Base-by-base conservation (phyloP, 30 jellyfish, hydroid and myxozoan genomes). In the Clytia hemisphaerica region DNA sequence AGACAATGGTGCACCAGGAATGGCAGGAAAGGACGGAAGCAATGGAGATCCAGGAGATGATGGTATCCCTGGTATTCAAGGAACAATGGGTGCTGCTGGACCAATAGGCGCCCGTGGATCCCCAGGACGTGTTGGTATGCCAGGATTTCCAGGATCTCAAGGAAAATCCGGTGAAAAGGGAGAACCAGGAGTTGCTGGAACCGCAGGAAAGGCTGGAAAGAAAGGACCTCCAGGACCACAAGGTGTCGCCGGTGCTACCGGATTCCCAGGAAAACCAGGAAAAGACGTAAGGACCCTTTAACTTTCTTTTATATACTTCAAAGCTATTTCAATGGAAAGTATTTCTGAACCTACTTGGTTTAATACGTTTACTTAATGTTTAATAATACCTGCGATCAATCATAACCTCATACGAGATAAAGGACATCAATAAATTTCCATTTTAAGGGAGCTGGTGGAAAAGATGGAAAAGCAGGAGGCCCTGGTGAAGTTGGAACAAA, bases 91-190 rank as follows among this genome's bases (percentile, higher is more conserved):
- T 1, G 61, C 65, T 37, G 73, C 72, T 14, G 95, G 95, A 40
- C 46, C 61, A 6, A 71, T 69, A 80, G 95, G 88, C 42, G 37
- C 10, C 35, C 76, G 54, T 44, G 81, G 81, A 42, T 33, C 77
- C n/a, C 81, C 73, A 15, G 95, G 95, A 48, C 79, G 95, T 49
- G 71, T 70, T 47, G 95, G 95, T 26, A 54, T 26, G 77, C 67
- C 73, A 34, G 95, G 95, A 45, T 76, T 70, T 60, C 78, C 71
- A 53, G 95, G 95, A 7, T 76, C 86, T 15, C 61, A 51, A 26
- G 95, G 95, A 4, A 77, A 61, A 75, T 53, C 64, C 21, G 95
- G 95, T 21, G 57, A 58, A n/a, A 84, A 76, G 83, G 95, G 88
- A 47, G 72, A 59, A 29, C 25, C 2, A 24, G 81, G 81, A 3